Conservation (phyloP, 2,888 invertebrate species). For the Notocelia uddmanniana region DNA sequence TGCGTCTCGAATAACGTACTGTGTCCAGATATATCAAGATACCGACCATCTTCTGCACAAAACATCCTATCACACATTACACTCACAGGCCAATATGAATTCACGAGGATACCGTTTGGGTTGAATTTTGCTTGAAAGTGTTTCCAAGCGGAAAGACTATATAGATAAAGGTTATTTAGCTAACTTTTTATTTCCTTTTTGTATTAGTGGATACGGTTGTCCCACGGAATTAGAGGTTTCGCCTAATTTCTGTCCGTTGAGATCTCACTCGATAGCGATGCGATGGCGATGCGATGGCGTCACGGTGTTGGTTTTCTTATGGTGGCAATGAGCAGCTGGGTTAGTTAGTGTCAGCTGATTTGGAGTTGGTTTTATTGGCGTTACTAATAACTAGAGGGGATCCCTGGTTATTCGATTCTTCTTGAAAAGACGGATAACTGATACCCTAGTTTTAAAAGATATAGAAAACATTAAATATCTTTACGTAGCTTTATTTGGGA, state of each 20-base stretch:
- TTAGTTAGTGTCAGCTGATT: constrained; percentile 31
- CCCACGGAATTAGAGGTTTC: constrained; percentile 73
- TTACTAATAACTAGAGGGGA: constrained; percentile 34
- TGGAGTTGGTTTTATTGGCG: constrained; percentile 31
- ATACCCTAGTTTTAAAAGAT: neutral
- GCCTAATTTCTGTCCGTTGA: constrained; percentile 70
- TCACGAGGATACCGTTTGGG: neutral
- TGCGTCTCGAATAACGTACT: constrained; percentile 69
- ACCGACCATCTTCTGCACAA: constrained; percentile 61
- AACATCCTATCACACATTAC: constrained; percentile 53
- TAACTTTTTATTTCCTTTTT: constrained; percentile 73
- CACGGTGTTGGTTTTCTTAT: constrained; percentile 58
- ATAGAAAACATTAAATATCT: neutral
- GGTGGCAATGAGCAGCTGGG: constrained; percentile 32
- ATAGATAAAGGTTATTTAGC: constrained; percentile 79
- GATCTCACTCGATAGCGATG: constrained; percentile 67
- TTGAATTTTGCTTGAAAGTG: constrained; percentile 25
- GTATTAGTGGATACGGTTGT: constrained; percentile 83
- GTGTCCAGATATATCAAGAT: constrained; percentile 77
- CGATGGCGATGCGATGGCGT: constrained; percentile 47
- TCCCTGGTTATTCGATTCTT: constrained; percentile 4
- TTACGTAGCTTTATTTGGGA: neutral
- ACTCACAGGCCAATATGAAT: constrained; percentile 36
- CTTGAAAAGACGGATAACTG: neutral
- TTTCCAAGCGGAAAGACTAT: constrained; percentile 56